Evolutionary conservation across 1,140 invertebrate genomes (phyloP).

Genomic region (Camponotus pennsylvanicus): DNA sequence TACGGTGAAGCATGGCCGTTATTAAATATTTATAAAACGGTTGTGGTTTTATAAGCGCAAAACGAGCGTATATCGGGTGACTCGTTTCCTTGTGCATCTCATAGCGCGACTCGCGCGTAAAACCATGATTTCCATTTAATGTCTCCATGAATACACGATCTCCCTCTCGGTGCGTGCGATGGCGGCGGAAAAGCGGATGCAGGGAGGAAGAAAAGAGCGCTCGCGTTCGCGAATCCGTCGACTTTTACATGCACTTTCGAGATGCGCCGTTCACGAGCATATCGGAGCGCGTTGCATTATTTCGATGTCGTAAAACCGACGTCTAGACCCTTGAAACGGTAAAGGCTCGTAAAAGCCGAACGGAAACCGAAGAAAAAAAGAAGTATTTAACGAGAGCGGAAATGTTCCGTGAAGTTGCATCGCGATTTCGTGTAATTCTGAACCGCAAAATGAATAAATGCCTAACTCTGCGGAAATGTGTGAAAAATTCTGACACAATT

Average conservation of each 20-base stretch:
- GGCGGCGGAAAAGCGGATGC: background rate
- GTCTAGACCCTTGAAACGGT: conserved; percentile 34
- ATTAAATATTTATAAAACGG: conserved; percentile 79
- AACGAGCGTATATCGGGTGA: conserved; percentile 60
- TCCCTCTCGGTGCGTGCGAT: background rate
- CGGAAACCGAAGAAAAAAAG: background rate
- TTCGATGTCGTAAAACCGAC: conserved; percentile 34
- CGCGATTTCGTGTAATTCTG: conserved; percentile 19
- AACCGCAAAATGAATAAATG: background rate
- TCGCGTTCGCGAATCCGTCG: conserved; percentile 19
- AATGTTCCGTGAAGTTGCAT: background rate
- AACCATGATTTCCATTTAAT: conserved; percentile 80
- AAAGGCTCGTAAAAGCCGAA: conserved; percentile 39
- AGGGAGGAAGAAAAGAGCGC: background rate
- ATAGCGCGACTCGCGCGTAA: conserved; percentile 64
- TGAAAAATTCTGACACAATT: background rate
- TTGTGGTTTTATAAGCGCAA: conserved; percentile 72
- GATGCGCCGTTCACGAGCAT: background rate
- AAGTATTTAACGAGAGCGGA: conserved; percentile 18
- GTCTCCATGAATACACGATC: conserved; percentile 72
- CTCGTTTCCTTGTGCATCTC: conserved; percentile 21
- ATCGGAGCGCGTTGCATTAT: conserved; percentile 43
- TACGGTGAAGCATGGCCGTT: conserved; percentile 55
- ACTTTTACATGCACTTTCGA: conserved; percentile 31
- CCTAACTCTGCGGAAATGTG: background rate